phyloP scores from a whole-genome alignment of 2,888 invertebrate genomes.

The Latrodectus hesperus region DNA sequence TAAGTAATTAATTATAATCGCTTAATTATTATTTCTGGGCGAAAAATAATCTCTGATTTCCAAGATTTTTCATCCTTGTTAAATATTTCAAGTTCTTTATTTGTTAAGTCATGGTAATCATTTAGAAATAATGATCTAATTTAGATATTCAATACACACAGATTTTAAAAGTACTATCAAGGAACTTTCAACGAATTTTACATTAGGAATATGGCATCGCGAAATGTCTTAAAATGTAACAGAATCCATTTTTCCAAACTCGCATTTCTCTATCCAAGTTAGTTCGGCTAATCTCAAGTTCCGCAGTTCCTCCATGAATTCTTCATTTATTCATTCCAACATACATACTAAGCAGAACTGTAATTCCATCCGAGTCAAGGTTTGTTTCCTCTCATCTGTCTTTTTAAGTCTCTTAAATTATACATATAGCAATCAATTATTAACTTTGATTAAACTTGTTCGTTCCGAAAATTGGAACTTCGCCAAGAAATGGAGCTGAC shows the following conservation, averaged over 20 bases:
- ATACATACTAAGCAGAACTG: slow-evolving; percentile 3
- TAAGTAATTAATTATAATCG: no score
- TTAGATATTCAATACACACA: no score
- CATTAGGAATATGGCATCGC: no score
- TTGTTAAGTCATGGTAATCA: no score
- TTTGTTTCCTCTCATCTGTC: slow-evolving; percentile 26
- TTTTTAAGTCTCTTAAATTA: slow-evolving; percentile 42
- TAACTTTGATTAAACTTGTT: slow-evolving; percentile 60
- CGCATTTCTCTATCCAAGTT: background rate
- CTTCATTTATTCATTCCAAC: background rate
- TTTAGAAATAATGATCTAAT: no score
- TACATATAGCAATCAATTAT: slow-evolving; percentile 51
- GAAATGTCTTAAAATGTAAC: no score
- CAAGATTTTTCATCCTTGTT: no score
- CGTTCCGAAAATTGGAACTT: slow-evolving; percentile 15
- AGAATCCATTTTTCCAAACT: background rate
- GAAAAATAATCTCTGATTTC: no score
- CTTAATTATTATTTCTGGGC: no score
- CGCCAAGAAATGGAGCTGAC: slow-evolving; percentile 12
- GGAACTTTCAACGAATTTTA: no score
- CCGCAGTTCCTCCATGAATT: background rate
- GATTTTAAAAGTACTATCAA: no score
- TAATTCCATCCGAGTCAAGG: slow-evolving; percentile 20
- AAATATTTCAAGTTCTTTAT: no score
- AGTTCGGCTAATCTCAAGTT: background rate